These are phyloP conservation scores for Neoniphon sammara DNA, from an alignment of 2,797 vertebrate genomes.

Conservation along the genomic window DNA sequence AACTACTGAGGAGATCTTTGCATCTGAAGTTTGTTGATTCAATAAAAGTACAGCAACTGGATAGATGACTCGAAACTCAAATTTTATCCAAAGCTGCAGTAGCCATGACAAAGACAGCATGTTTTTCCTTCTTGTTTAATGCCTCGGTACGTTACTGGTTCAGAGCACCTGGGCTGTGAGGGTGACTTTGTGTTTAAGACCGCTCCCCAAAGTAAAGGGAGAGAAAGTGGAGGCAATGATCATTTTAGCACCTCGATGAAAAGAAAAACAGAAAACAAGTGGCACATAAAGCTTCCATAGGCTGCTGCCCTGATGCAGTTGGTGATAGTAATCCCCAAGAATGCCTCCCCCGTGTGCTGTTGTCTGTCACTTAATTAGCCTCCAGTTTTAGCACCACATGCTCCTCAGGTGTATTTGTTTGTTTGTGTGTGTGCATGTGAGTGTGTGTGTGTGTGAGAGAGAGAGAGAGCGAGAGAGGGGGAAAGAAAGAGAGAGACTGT, in stretches of 20 bases:
- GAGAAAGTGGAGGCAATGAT: conserved; percentile 42
- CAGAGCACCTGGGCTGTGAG: not conserved
- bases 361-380: conserved; percentile 86
- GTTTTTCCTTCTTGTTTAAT: not conserved
- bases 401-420: conserved; percentile 73
- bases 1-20: no score
- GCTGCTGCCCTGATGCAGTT: conserved; percentile 73
- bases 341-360: conserved; percentile 78
- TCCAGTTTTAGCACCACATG: conserved; percentile 80
- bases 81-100: not conserved
- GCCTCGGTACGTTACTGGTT: not conserved
- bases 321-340: conserved; percentile 75
- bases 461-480: conserved; percentile 19
- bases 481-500: conserved; percentile 9
- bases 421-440: conserved; percentile 55
- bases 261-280: conserved; percentile 66
- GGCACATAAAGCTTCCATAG: conserved; percentile 70
- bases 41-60: no score
- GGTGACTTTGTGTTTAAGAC: not conserved
- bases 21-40: no score
- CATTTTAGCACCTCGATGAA: conserved; percentile 51
- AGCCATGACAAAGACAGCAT: not conserved
- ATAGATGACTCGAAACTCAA: no score
- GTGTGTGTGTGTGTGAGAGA: conserved; percentile 40
- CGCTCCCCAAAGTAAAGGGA: conserved; percentile 5